These are phyloP conservation scores for Zonitis immaculata DNA, from an alignment of 2,888 invertebrate genomes.

Conservation along the genomic window DNA sequence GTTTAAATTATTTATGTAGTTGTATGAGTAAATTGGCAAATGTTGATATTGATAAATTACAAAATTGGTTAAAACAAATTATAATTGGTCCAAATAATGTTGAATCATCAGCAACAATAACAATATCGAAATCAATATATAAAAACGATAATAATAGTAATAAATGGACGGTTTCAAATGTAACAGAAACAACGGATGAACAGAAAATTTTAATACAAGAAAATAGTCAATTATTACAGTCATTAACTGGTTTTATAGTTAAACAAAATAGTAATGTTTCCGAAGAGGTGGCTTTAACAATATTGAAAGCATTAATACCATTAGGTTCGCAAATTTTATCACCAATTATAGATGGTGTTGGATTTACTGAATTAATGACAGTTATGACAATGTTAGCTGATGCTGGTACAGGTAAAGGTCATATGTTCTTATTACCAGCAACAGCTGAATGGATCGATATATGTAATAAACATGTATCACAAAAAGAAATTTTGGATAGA, in stretches of 20 bases:
- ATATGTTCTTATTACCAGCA: conserved; percentile 74
- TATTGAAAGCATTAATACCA: conserved; percentile 70
- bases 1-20: conserved; percentile 62
- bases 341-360: conserved; percentile 61
- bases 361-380: conserved; percentile 72
- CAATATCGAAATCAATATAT: conserved; percentile 43
- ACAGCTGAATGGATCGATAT: conserved; percentile 75
- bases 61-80: conserved; percentile 62
- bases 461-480: conserved; percentile 58
- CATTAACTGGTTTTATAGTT: conserved; percentile 67
- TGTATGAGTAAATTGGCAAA: conserved; percentile 63
- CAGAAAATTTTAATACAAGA: conserved; percentile 58
- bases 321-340: conserved; percentile 64
- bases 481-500: conserved; percentile 56
- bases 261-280: conserved; percentile 60
- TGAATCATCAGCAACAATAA: conserved; percentile 48
- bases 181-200: conserved; percentile 12
- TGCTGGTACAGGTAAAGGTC: conserved; percentile 76
- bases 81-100: conserved; percentile 58
- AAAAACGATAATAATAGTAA: conserved; percentile 40
- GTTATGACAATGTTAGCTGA: conserved; percentile 82
- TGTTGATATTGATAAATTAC: conserved; percentile 60
- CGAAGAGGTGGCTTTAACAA: conserved; percentile 59
- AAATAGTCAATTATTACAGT: conserved; percentile 65
- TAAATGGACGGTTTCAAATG: conserved; percentile 28